Conservation (phyloP, 2,797 vertebrate species). For the Melanotaenia trifasciata region DNA sequence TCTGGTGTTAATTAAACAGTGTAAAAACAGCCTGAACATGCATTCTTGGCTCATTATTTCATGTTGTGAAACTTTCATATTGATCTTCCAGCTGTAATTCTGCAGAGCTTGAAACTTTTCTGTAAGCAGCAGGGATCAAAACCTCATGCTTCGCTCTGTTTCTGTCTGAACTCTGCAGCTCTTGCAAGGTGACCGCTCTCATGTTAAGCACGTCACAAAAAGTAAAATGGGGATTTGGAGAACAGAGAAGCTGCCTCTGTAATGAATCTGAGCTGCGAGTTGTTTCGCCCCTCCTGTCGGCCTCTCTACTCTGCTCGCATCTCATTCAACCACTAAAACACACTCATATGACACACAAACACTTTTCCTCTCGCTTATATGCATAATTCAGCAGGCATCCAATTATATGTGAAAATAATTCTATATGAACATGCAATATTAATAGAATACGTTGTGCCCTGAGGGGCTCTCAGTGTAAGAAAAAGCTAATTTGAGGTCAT, state of each 20-base stretch:
- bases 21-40: constrained; percentile 8
- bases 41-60: constrained; percentile 14
- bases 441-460: constrained; percentile 64
- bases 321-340: constrained; percentile 46
- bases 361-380: constrained; percentile 25
- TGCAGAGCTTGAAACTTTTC: not conserved
- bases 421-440: constrained; percentile 75
- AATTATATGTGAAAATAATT: constrained; percentile 78
- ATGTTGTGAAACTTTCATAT: constrained; percentile 13
- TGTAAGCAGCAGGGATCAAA: not conserved
- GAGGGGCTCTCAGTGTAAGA: constrained; percentile 43
- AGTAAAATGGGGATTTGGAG: constrained; percentile 29
- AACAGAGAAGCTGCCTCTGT: constrained; percentile 24
- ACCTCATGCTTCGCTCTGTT: not conserved
- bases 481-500: constrained; percentile 60
- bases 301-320: constrained; percentile 22
- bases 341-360: constrained; percentile 23
- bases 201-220: constrained; percentile 15
- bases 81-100: constrained; percentile 17
- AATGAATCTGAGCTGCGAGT: constrained; percentile 24
- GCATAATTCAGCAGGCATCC: constrained; percentile 75
- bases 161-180: constrained; percentile 27
- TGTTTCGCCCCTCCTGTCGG: constrained; percentile 5
- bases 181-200: constrained; percentile 45
- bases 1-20: constrained; percentile 25